Evolutionary conservation across 2,797 vertebrate species (phyloP), one percentile per base, ranked within the genome.

Genomic region (Simalia tracyae): DNA sequence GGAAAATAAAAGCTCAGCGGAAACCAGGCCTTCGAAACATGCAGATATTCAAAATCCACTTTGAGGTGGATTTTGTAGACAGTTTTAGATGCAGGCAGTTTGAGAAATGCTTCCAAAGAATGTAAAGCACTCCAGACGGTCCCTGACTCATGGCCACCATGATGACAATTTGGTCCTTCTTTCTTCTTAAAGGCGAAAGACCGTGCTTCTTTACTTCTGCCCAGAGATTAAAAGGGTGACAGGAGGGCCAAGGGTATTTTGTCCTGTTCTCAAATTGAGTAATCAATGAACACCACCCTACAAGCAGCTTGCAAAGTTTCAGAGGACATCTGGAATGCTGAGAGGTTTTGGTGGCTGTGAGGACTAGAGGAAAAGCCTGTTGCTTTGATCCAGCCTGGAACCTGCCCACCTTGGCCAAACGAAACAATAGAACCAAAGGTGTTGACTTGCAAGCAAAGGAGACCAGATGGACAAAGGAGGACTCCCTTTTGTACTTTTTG

Each of bases 11-110:
- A 3, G 91, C 92, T 94, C 88, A 57, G 81, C 95, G 96, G 95
- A 94, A 97, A 95, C 76, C 95, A 95, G 91, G 93, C 84, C 91
- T 94, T 19, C 31, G 86, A 95, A 76, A 66, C 68, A 31, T 1
- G 61, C 36, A 9, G 0, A 0, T 64, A 54, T 42, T 60, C 26
- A 15, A 59, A 87, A 93, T 93, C 92, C 94, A 56, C 61, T 92
- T 63, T 42, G 88, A 59, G 88, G 57, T 87, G 61, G 36, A 61
- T 90, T 87, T 56, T n/a, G 46, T 9, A 6, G 28, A n/a, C 8
- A 57, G n/a, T 90, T 92, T 92, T 31, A 31, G 63, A 90, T 24
- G 42, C 10, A 56, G 8, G 19, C 64, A 14, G 24, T 90, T 90
- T 63, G 64, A 86, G 66, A 81, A 90, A 86, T 15, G 9, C 46